These are phyloP conservation scores for Hydrochoerus hydrochaeris DNA, from an alignment of 2,113 vertebrate species.

Conservation along the genomic window DNA sequence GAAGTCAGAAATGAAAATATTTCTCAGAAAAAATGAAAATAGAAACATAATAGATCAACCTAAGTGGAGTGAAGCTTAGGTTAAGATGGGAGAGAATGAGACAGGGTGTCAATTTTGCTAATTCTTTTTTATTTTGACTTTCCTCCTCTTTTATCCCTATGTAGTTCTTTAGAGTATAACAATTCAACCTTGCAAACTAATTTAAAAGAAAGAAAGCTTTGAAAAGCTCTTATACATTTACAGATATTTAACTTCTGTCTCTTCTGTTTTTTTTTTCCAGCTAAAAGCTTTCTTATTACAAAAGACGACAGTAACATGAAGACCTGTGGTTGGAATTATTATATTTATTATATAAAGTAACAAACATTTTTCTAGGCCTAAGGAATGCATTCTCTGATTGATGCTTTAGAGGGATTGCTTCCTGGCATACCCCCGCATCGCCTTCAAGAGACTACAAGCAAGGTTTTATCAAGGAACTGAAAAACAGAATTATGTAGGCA, in stretches of 20 bases:
- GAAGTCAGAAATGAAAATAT: neutral
- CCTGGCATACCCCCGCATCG: neutral
- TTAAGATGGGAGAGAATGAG: neutral
- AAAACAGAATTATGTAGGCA: neutral
- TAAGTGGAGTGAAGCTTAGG: neutral
- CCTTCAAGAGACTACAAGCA: neutral
- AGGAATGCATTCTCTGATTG: neutral
- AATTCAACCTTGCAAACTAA: neutral
- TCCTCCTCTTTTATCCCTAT: neutral
- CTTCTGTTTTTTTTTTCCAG: neutral
- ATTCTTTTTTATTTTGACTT: neutral
- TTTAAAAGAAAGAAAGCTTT: conserved; percentile 1
- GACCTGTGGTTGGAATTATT: neutral
- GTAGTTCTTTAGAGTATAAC: neutral
- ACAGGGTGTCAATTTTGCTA: neutral
- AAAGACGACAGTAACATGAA: neutral
- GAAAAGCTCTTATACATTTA: neutral
- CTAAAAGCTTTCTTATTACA: neutral
- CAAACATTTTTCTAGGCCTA: neutral
- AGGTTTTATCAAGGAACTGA: neutral
- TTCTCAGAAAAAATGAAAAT: neutral
- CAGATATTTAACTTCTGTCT: neutral
- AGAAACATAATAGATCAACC: neutral
- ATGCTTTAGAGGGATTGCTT: neutral
- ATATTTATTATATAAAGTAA: conserved; percentile 48